phyloP scores from a whole-genome alignment of 2,113 vertebrate species.

The Sturnira hondurensis region DNA sequence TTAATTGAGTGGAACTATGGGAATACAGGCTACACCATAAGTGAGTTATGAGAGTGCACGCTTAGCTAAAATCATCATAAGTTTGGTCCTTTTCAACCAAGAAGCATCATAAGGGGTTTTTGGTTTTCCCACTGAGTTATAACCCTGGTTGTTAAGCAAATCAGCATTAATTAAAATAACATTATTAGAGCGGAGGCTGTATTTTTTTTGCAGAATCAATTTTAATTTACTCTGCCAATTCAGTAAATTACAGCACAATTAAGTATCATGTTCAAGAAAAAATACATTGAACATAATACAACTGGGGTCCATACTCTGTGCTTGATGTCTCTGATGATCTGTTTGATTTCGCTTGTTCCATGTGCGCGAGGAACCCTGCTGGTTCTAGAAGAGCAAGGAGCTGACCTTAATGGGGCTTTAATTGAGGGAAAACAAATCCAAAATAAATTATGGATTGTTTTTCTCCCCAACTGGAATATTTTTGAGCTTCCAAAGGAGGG shows the following conservation, averaged over 20 bases:
- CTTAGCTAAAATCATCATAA: background rate
- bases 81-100: background rate
- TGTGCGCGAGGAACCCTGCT: background rate
- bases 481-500: background rate
- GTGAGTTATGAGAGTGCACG: too few species aligned
- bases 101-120: background rate
- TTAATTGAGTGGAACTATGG: background rate
- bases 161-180: background rate
- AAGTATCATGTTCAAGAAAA: background rate
- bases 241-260: background rate
- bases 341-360: background rate
- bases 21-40: fast-evolving
- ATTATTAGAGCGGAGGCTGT: background rate
- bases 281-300: background rate
- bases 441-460: background rate
- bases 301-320: fast-evolving
- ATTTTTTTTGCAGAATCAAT: background rate
- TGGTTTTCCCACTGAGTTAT: background rate
- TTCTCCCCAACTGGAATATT: background rate
- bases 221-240: background rate
- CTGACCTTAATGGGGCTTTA: background rate
- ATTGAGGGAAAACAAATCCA: background rate
- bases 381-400: background rate
- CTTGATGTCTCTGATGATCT: too few species aligned
- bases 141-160: background rate